Evolutionary conservation across 2,113 vertebrate genomes (phyloP), one percentile per base, ranked within the genome.

Genomic region (Sebastes fasciatus): DNA sequence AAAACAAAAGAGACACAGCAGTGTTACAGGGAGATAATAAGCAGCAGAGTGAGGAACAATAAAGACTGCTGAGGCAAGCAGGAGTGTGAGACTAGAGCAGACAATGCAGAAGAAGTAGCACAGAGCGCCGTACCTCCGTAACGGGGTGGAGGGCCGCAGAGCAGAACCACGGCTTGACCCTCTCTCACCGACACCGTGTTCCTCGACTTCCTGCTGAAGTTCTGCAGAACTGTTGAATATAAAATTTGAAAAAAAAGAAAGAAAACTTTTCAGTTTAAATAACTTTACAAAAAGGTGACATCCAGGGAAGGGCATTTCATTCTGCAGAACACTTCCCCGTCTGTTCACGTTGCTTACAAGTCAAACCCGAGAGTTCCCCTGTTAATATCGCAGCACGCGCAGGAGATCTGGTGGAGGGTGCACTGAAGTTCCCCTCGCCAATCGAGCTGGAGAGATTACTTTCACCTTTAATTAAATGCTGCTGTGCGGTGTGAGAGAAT

Each of bases 101-200:
- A 77, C 72, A 77, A 54, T 65, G 80, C 65, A 83, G 54, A 52
- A 89, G 86, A 89, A 83, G 69, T 46, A 82, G 57, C 83, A 72
- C 17, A 64, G 69, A 34, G 6, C 0, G 21, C 48, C 17, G 0
- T 98, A 97, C 96, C 97, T 97, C 97, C 96, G 0, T 95, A 88
- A 88, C 96, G 96, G 3, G 95, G 95, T 0, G 96, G 97, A 2
- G 96, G 94, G 7, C 96, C 96, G 23, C 97, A 97, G 70, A 98
- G 96, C 73, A 97, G 95, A 67, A 97, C 96, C 85, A 98, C 96
- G 5, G 97, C 96, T 94, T 97, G 96, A 65, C 97, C 97, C 93
- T 97, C 96, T 85, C 96, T 93, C 86, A 97, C 97, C 0, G 94
- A 97, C 78, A 97, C 96, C 0, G 93, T 90, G 61, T 94, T 97